Base-by-base conservation (phyloP, 2,888 invertebrate genomes). In the Hydrotaea cyrtoneurina region DNA sequence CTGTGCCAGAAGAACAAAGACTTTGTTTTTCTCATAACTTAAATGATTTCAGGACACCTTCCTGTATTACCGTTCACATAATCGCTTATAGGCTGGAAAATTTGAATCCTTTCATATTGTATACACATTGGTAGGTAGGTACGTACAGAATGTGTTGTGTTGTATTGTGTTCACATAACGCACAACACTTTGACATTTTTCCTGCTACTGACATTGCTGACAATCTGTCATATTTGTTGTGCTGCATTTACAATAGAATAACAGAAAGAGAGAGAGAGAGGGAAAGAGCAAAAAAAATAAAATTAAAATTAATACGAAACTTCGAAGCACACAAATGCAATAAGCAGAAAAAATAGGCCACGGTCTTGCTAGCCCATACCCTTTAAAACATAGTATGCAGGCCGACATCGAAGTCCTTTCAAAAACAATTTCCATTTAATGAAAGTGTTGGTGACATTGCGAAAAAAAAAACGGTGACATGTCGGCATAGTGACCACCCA, bases 171-270 rank as follows among this genome's bases (percentile, higher is more conserved):
- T 39, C 39, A 1, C 11, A 39, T 39, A 50, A 50, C n/a, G 50
- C 50, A n/a, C 13, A 50, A n/a, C 50, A 2, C 50, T 1, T n/a
- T n/a, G n/a, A 50, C 50, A 50, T 8, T 50, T 50, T 50, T 15
- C 23, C 83, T 83, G 83, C 72, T 80, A 36, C 59, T 83, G 83
- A 83, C 83, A 83, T 77, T 80, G 46, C 59, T 83, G 83, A 83
- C 83, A 83, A 80, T 57, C 83, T 80, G 83, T 83, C 80, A 83
- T 59, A 50, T 1, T 50, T 50, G 4, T n/a, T 50, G n/a, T 50
- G 15, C 15, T 50, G 50, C 39, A 8, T 39, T 39, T 39, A 39
- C 39, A 15, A 15, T 15, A 50, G 13, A n/a, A n/a, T n/a, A n/a
- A n/a, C n/a, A n/a, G n/a, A n/a, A n/a, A n/a, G n/a, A n/a, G n/a